A percentile compares a stretch with the other conserved stretches of the same genome.
These are phyloP conservation scores for Drosophila triauraria DNA, from an alignment of 1,140 invertebrate genomes.

Conservation along the genomic window DNA sequence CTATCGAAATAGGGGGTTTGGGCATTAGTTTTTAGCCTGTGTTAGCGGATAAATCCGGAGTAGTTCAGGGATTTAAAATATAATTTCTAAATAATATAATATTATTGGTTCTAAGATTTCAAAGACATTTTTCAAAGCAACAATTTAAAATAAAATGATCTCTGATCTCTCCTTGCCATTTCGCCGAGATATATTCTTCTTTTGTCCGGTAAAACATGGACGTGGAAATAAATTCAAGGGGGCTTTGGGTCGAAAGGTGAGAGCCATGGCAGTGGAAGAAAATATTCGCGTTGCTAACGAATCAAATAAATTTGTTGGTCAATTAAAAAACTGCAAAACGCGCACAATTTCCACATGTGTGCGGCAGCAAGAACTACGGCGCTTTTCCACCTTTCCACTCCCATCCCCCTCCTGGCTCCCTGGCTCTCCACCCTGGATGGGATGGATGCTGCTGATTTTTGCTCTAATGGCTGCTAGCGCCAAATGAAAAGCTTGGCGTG, in stretches of 20 bases:
- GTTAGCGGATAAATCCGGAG: neutral
- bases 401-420: neutral
- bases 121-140: no score
- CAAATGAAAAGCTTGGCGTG: constrained; percentile 75
- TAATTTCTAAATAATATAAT: no score
- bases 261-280: constrained; percentile 45
- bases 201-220: constrained; percentile 9
- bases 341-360: constrained; percentile 83
- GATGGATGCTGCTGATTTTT: constrained; percentile 76
- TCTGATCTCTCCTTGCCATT: neutral
- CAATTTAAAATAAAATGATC: neutral
- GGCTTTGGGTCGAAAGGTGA: constrained; percentile 27
- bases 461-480: constrained; percentile 77
- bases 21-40: constrained; percentile 22
- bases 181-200: constrained; percentile 2
- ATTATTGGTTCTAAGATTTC: no score
- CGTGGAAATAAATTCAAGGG: constrained; percentile 16
- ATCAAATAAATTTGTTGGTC: constrained; percentile 84
- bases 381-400: neutral
- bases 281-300: constrained; percentile 75
- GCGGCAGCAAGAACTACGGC: constrained; percentile 51
- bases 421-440: constrained; percentile 22
- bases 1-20: neutral
- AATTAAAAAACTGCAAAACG: constrained; percentile 84
- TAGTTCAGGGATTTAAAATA: no score